Conservation (phyloP, 2,797 vertebrate genomes). For the Carcharodon carcharias region DNA sequence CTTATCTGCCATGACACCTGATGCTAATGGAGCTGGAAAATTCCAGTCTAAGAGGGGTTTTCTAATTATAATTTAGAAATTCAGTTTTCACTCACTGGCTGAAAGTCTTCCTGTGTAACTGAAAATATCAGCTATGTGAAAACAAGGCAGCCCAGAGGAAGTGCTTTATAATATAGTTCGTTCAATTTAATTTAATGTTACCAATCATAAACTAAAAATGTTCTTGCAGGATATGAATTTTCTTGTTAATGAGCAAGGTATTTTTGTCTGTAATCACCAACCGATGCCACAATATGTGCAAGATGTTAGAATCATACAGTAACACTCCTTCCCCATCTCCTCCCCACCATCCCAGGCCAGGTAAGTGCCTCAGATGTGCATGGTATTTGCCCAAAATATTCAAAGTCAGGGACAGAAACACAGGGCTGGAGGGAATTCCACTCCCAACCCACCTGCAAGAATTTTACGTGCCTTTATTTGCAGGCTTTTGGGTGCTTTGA, state of each 20-base stretch:
- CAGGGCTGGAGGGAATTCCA: not conserved
- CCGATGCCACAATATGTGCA: not conserved
- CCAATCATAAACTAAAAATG: not conserved
- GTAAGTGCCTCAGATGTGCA: not conserved
- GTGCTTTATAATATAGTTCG: conserved; percentile 52
- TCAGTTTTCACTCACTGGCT: not conserved
- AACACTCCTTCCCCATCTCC: not conserved
- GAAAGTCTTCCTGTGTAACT: not conserved
- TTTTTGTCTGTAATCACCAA: not conserved
- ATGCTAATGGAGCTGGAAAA: too few species aligned
- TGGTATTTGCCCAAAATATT: not conserved
- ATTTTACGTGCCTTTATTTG: not conserved
- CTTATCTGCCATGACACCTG: too few species aligned
- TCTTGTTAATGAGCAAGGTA: not conserved
- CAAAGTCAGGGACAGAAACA: not conserved
- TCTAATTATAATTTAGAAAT: not conserved
- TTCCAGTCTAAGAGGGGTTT: not conserved
- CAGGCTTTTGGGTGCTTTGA: not conserved
- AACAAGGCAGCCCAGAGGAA: conserved; percentile 51
- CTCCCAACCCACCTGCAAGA: not conserved
- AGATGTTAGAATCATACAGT: not conserved
- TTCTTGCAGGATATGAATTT: not conserved
- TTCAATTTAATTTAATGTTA: conserved; percentile 42
- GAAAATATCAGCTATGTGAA: conserved; percentile 39
- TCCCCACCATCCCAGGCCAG: not conserved